Percentiles rank a stretch among this genome's conserved stretches.
Evolutionary conservation across 2,888 invertebrate genomes (phyloP).

Genomic region (Unio pictorum): DNA sequence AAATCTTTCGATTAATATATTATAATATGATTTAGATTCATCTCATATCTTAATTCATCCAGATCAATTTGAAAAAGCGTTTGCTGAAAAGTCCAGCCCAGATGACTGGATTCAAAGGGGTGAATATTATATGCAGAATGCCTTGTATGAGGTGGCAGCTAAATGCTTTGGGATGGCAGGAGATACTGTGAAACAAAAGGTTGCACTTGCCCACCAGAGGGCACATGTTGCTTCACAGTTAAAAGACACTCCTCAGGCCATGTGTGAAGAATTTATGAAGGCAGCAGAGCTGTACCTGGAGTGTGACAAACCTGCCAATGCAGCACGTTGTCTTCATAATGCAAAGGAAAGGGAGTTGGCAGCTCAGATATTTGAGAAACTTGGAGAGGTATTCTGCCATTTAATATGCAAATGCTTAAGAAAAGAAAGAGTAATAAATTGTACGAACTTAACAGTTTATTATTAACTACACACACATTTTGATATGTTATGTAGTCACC

Average conservation of each 20-base stretch:
- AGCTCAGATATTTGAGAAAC: conserved; percentile 51
- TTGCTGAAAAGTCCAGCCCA: conserved; percentile 55
- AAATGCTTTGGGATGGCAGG: conserved; percentile 57
- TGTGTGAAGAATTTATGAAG: conserved; percentile 52
- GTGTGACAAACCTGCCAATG: conserved; percentile 37
- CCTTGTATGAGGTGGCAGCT: conserved; percentile 59
- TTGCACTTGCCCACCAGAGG: conserved; percentile 55
- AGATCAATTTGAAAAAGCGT: conserved; percentile 42
- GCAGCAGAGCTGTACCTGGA: conserved; percentile 54
- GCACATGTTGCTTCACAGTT: conserved; percentile 46
- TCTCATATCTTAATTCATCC: neutral
- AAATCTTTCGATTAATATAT: too few relatives aligned
- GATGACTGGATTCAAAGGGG: conserved; percentile 57
- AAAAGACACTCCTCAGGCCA: conserved; percentile 43
- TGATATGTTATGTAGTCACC: too few relatives aligned
- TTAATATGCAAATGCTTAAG: too few relatives aligned
- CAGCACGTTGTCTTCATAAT: conserved; percentile 54
- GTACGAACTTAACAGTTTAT: too few relatives aligned
- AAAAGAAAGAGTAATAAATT: too few relatives aligned
- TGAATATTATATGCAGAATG: conserved; percentile 56
- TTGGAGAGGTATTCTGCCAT: conserved; percentile 37
- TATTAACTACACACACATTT: too few relatives aligned
- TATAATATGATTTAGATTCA: too few relatives aligned
- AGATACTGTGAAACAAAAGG: conserved; percentile 38
- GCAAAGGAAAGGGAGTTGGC: conserved; percentile 48